These are phyloP conservation scores for Drosophila flavopinicola DNA, from an alignment of 2,888 invertebrate genomes.

Conservation along the genomic window DNA sequence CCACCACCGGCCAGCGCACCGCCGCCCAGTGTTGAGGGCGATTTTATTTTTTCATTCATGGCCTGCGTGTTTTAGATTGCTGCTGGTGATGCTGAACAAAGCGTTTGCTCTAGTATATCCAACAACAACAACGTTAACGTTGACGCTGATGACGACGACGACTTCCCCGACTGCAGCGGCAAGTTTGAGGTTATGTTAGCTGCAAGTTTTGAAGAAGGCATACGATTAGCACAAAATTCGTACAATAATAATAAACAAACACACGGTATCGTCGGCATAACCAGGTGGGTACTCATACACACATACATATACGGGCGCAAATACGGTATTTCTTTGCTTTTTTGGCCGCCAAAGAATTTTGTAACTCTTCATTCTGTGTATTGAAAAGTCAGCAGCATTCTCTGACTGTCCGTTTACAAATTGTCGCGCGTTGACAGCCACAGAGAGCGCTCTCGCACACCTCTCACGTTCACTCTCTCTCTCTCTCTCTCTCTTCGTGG, in stretches of 20 bases:
- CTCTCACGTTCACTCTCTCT: slow-evolving; percentile 17
- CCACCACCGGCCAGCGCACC: slow-evolving; percentile 55
- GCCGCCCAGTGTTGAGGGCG: slow-evolving; percentile 82
- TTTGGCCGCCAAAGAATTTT: slow-evolving; percentile 59
- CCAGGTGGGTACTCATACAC: slow-evolving; percentile 10
- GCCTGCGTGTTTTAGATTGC: slow-evolving; percentile 51
- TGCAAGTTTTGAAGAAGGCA: slow-evolving; percentile 64
- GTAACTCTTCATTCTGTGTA: slow-evolving; percentile 62
- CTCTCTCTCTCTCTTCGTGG: slow-evolving; percentile 21
- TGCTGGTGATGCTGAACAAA: background rate
- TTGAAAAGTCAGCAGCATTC: slow-evolving; percentile 68
- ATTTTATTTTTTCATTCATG: slow-evolving; percentile 84
- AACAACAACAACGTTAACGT: slow-evolving; percentile 61
- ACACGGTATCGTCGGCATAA: slow-evolving; percentile 21
- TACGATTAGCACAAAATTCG: slow-evolving; percentile 36
- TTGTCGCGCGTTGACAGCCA: slow-evolving; percentile 68
- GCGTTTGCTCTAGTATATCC: slow-evolving; percentile 57
- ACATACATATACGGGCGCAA: slow-evolving; percentile 13
- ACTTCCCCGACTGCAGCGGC: slow-evolving; percentile 82
- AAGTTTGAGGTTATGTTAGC: slow-evolving; percentile 80
- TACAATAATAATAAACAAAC: slow-evolving; percentile 17
- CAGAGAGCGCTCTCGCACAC: slow-evolving; percentile 43
- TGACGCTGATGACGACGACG: slow-evolving; percentile 75
- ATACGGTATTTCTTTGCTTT: slow-evolving; percentile 36
- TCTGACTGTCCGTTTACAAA: slow-evolving; percentile 68